Conservation (phyloP, 2,888 invertebrate genomes). For the Athalia cordata region DNA sequence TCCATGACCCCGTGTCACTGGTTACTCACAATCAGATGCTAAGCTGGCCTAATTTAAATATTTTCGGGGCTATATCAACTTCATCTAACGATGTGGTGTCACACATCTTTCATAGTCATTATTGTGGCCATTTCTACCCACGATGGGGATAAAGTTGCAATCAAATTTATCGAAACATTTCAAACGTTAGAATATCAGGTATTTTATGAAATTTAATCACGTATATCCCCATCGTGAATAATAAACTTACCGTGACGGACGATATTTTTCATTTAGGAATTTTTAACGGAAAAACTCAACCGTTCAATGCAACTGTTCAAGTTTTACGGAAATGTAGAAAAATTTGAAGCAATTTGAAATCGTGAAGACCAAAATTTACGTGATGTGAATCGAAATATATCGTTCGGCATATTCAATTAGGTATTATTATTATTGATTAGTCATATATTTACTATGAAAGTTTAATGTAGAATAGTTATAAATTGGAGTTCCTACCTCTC, state of each 20-base stretch:
- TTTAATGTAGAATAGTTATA: not conserved
- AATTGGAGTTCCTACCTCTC: conserved; percentile 89
- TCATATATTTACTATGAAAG: not conserved
- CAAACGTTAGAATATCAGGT: too few relatives aligned
- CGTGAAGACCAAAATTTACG: not conserved
- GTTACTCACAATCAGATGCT: conserved; percentile 44
- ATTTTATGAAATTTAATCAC: conserved; percentile 66
- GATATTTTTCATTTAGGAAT: conserved; percentile 27
- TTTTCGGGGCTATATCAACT: conserved; percentile 33
- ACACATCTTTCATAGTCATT: not conserved
- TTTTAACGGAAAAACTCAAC: not conserved
- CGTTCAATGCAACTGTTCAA: not conserved
- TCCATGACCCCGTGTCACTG: conserved; percentile 46
- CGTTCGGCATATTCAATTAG: conserved; percentile 25
- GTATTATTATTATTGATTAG: conserved; percentile 5
- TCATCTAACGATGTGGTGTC: conserved; percentile 15
- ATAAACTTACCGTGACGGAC: conserved; percentile 37
- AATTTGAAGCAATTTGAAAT: not conserved
- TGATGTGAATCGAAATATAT: conserved; percentile 20
- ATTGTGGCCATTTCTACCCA: conserved; percentile 36
- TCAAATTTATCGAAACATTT: too few relatives aligned
- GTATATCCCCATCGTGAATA: conserved; percentile 35
- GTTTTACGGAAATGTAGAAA: not conserved
- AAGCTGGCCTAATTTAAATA: conserved; percentile 41
- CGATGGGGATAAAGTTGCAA: conserved; percentile 10